Evolutionary conservation across 2,113 vertebrate species (phyloP).

Genomic region (Rutilus rutilus): DNA sequence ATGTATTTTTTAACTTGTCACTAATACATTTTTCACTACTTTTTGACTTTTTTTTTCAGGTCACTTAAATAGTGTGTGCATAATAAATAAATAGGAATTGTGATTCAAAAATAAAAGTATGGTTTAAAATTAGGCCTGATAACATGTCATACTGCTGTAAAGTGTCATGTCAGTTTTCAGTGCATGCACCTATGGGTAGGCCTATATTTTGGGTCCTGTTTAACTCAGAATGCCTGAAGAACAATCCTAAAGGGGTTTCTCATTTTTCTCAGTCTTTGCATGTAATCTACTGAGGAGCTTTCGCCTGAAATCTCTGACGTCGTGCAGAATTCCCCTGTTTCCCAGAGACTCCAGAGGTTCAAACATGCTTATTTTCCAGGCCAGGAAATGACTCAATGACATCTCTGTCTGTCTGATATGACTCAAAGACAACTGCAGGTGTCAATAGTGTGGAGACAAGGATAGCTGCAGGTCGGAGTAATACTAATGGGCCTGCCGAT

Average conservation of each 20-base stretch:
- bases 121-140: too few relatives aligned
- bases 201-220: neutral
- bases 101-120: neutral
- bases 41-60: neutral
- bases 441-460: too few relatives aligned
- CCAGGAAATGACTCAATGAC: constrained; percentile 23
- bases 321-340: neutral
- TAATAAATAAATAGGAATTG: neutral
- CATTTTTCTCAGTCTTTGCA: neutral
- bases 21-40: neutral
- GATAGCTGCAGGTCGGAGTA: too few relatives aligned
- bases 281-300: neutral
- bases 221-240: neutral
- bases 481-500: too few relatives aligned
- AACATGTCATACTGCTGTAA: neutral
- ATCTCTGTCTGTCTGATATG: neutral
- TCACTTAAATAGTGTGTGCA: neutral
- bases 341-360: neutral
- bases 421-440: neutral
- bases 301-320: neutral
- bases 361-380: neutral
- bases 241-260: neutral
- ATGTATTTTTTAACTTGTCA: neutral
- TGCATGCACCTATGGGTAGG: neutral
- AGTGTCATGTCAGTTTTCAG: neutral